A percentile compares a stretch with the other conserved stretches of the same genome.
Evolutionary conservation across 2,113 vertebrate species (phyloP).

Genomic region (Dromaius novaehollandiae): DNA sequence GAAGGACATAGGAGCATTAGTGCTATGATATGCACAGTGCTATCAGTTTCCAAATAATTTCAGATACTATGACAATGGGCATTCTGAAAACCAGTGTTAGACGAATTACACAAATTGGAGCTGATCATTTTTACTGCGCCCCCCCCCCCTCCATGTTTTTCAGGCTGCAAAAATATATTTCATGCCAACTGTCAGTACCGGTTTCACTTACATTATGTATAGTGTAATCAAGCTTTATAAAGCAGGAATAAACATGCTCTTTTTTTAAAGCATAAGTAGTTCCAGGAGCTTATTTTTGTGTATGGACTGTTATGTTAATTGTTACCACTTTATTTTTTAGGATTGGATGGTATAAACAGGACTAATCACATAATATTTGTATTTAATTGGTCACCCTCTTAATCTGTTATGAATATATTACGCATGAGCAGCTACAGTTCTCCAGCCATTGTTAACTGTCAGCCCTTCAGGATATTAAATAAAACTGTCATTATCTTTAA

Average conservation of each 20-base stretch:
- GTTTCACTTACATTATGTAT: neutral
- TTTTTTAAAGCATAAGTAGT: neutral
- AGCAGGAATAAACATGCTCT: neutral
- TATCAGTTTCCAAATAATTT: neutral
- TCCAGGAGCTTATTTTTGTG: neutral
- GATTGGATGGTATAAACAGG: neutral
- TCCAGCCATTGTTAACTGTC: slow-evolving; percentile 9
- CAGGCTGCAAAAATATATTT: neutral
- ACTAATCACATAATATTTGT: neutral
- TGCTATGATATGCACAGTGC: neutral
- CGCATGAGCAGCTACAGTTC: neutral
- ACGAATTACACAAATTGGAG: neutral
- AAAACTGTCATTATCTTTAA: slow-evolving; percentile 49
- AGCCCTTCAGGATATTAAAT: slow-evolving; percentile 31
- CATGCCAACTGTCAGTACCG: neutral
- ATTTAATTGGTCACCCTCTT: slow-evolving; percentile 5
- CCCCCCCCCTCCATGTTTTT: neutral
- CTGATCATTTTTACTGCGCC: neutral
- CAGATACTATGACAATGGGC: neutral
- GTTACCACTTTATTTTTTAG: neutral
- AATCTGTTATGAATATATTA: slow-evolving; percentile 17
- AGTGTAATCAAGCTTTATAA: neutral
- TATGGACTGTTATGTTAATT: neutral
- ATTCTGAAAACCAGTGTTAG: neutral
- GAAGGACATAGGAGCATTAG: neutral